Conservation (phyloP, 2,888 invertebrate genomes). For the Erpobdella octoculata region DNA sequence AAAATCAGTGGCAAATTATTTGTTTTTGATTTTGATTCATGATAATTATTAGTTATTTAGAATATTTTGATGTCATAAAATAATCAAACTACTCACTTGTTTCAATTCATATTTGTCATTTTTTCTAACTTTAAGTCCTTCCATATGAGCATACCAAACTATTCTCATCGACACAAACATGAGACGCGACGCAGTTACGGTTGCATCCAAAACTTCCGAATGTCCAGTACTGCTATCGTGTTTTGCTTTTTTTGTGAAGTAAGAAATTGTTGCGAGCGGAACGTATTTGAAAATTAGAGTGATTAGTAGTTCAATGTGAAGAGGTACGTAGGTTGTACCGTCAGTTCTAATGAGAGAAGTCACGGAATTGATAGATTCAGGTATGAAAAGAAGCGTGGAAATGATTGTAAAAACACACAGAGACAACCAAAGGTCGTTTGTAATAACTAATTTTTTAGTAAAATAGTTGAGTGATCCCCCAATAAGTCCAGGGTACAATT, state of each 20-base stretch:
- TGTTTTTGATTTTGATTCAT: no score
- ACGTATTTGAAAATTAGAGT: slow-evolving; percentile 31
- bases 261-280: slow-evolving; percentile 31
- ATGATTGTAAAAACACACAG: slow-evolving; percentile 32
- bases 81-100: slow-evolving; percentile 10
- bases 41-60: neutral
- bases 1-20: no score
- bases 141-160: slow-evolving; percentile 36
- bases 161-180: slow-evolving; percentile 32
- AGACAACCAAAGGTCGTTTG: slow-evolving; percentile 28
- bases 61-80: neutral
- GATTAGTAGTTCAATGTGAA: slow-evolving; percentile 32
- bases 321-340: slow-evolving; percentile 29
- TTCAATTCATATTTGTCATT: slow-evolving; percentile 32
- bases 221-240: neutral
- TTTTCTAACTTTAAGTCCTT: slow-evolving; percentile 31
- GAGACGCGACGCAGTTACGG: slow-evolving; percentile 19
- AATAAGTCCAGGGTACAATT: neutral
- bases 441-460: neutral
- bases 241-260: slow-evolving; percentile 30
- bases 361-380: slow-evolving; percentile 31
- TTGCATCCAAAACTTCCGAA: neutral
- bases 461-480: neutral
- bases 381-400: slow-evolving; percentile 27
- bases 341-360: slow-evolving; percentile 25